Percentiles rank a stretch among this genome's conserved stretches.
Evolutionary conservation across 2,797 vertebrate species (phyloP).

Genomic region (Ispidina picta): DNA sequence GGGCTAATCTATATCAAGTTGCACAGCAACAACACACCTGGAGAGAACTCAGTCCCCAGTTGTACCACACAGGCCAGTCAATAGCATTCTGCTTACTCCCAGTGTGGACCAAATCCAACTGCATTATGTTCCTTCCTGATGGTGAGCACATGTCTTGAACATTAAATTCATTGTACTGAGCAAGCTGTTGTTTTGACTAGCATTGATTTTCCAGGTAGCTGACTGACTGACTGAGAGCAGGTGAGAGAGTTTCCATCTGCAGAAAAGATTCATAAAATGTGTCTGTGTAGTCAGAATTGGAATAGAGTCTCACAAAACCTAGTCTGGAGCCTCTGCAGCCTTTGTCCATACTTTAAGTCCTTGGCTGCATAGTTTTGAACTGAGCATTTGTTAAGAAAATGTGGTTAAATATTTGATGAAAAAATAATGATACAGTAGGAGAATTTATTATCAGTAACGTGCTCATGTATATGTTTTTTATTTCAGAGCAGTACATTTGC

Average conservation of each 20-base stretch:
- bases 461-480: neutral
- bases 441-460: neutral
- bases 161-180: neutral
- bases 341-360: neutral
- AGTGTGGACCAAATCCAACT: neutral
- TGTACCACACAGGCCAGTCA: neutral
- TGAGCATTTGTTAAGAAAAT: neutral
- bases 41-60: neutral
- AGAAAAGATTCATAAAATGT: neutral
- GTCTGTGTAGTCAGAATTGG: neutral
- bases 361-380: neutral
- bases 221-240: neutral
- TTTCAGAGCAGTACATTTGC: slow-evolving; percentile 5
- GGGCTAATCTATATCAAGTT: neutral
- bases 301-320: neutral
- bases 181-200: neutral
- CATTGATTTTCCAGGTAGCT: neutral
- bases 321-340: neutral
- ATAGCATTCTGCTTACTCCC: neutral
- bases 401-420: neutral
- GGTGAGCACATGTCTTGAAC: neutral
- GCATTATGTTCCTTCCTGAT: neutral
- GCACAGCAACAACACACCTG: neutral
- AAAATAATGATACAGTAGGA: neutral
- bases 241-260: slow-evolving; percentile 10